A percentile compares a stretch with the other conserved stretches of the same genome.
Conservation (phyloP, 1,140 invertebrate genomes). For the Phymastichus coffea region DNA sequence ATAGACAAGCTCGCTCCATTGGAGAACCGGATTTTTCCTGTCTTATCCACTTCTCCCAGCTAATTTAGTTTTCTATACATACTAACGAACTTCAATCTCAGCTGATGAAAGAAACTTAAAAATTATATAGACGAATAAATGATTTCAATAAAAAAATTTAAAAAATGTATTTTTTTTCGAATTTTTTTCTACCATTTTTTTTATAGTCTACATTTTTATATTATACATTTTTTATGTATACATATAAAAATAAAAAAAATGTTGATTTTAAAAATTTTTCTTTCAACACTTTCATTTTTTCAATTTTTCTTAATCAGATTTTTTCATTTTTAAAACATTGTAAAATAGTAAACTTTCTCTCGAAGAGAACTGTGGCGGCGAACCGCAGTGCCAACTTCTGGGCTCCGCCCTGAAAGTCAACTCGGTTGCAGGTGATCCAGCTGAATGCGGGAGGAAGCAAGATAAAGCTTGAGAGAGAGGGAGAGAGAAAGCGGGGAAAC, state of each 20-base stretch:
- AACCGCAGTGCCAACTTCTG: slow-evolving; percentile 37
- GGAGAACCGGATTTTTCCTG: slow-evolving; percentile 1
- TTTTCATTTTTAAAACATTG: slow-evolving; percentile 17
- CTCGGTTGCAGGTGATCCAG: slow-evolving; percentile 32
- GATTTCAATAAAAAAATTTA: neutral
- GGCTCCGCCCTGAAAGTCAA: slow-evolving; percentile 51
- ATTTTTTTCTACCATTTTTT: slow-evolving; percentile 9
- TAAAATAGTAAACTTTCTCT: slow-evolving; percentile 35
- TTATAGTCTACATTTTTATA: neutral
- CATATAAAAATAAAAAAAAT: slow-evolving; percentile 4
- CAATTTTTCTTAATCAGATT: slow-evolving; percentile 28
- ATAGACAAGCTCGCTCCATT: neutral
- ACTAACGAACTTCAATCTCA: too few relatives aligned
- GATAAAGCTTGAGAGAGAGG: slow-evolving; percentile 40
- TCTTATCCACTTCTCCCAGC: too few relatives aligned
- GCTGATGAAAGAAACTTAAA: too few relatives aligned
- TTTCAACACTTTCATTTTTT: slow-evolving; percentile 20
- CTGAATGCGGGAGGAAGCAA: too few relatives aligned
- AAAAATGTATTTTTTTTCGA: neutral
- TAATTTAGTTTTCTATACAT: too few relatives aligned
- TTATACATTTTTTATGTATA: too few relatives aligned
- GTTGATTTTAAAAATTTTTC: slow-evolving; percentile 9
- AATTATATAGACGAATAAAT: neutral
- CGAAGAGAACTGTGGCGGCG: slow-evolving; percentile 1
- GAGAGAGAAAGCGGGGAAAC: slow-evolving; percentile 27